Evolutionary conservation across 2,797 vertebrate species (phyloP).

Genomic region (Nannoperca australis): DNA sequence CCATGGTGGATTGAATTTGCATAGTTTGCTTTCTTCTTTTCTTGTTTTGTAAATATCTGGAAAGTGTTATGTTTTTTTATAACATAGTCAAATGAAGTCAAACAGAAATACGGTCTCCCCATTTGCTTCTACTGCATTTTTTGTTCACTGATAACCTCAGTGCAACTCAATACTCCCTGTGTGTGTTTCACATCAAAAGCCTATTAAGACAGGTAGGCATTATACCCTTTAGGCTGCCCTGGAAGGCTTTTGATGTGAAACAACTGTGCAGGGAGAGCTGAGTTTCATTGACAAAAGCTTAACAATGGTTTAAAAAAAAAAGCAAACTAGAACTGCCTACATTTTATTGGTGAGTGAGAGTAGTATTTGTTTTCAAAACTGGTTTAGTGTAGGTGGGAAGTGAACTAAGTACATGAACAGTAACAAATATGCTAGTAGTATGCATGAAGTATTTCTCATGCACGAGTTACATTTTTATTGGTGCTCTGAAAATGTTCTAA

Average conservation of each 20-base stretch:
- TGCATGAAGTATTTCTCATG: not conserved
- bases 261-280: not conserved
- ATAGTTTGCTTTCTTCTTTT: not conserved
- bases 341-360: not conserved
- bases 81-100: not conserved
- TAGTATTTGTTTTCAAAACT: not conserved
- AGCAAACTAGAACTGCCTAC: not conserved
- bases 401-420: not conserved
- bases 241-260: not conserved
- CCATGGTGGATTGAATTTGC: not conserved
- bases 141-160: not conserved
- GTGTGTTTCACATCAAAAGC: no score
- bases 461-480: not conserved
- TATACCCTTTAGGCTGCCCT: no score
- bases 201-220: not conserved
- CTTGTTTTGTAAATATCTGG: not conserved
- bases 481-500: not conserved
- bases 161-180: not conserved
- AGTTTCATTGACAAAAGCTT: not conserved
- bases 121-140: not conserved
- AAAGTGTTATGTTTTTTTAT: not conserved
- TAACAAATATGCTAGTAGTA: no score
- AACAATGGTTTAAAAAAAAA: no score
- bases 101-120: not conserved
- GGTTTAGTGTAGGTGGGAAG: not conserved